A percentile compares a stretch with the other conserved stretches of the same genome.
Conservation (phyloP, 2,797 vertebrate genomes). For the Helarctos malayanus region DNA sequence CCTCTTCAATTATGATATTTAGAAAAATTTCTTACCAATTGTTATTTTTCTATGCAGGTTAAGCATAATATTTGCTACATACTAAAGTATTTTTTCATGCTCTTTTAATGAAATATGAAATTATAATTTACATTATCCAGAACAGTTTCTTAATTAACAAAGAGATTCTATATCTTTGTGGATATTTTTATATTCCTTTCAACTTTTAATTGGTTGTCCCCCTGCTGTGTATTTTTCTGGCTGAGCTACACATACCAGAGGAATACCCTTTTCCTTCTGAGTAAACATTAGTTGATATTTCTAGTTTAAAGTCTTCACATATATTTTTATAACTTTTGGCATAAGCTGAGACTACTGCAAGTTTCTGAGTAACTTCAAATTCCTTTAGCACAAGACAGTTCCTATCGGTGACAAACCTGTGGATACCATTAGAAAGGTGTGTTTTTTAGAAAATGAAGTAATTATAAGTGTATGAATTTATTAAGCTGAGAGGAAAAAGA, state of each 20-base stretch:
- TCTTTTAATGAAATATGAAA: neutral
- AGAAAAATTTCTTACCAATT: slow-evolving; percentile 14
- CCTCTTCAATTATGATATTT: neutral
- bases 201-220: slow-evolving; percentile 27
- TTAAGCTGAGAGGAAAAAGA: neutral
- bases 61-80: neutral
- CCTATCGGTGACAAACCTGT: neutral
- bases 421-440: neutral
- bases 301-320: neutral
- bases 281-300: slow-evolving; percentile 33
- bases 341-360: neutral
- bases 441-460: neutral
- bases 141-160: slow-evolving; percentile 43
- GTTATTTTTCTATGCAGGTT: neutral
- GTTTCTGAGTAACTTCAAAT: neutral
- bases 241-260: neutral
- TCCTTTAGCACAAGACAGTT: neutral
- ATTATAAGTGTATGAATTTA: neutral
- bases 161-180: slow-evolving; percentile 12
- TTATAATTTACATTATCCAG: slow-evolving; percentile 36
- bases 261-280: neutral
- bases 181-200: slow-evolving; percentile 25
- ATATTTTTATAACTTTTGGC: neutral
- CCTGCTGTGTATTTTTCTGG: neutral
- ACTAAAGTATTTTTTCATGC: neutral